Conservation (phyloP, 2,113 vertebrate genomes). For the Rhegmatorhina hoffmannsi region DNA sequence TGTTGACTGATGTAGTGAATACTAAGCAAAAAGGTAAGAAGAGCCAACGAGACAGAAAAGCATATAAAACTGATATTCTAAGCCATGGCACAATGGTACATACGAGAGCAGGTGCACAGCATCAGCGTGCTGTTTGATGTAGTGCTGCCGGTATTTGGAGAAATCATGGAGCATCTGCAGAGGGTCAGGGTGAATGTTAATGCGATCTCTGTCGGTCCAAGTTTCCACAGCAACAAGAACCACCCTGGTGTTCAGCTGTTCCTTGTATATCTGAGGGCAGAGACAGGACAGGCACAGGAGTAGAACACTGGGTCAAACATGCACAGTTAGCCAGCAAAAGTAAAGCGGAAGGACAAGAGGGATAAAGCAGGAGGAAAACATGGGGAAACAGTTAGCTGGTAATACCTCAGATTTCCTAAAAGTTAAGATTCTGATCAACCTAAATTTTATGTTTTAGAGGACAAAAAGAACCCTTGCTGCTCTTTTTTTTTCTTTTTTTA, state of each 20-base stretch:
- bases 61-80: not conserved
- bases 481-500: not conserved
- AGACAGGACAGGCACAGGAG: slow-evolving; percentile 82
- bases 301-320: slow-evolving; percentile 81
- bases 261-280: slow-evolving; percentile 91
- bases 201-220: slow-evolving; percentile 93
- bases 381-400: slow-evolving; percentile 66
- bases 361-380: slow-evolving; percentile 75
- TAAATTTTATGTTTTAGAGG: not conserved
- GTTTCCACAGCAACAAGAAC: slow-evolving; percentile 95
- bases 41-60: not conserved
- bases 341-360: slow-evolving; percentile 71
- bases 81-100: slow-evolving; percentile 25
- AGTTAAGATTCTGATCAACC: not conserved
- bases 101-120: slow-evolving; percentile 95
- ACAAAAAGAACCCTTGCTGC: not conserved
- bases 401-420: not conserved
- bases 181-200: slow-evolving; percentile 86
- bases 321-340: slow-evolving; percentile 73
- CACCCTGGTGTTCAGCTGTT: slow-evolving; percentile 94
- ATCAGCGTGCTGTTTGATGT: slow-evolving; percentile 89
- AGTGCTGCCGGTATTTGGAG: slow-evolving; percentile 91
- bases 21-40: not conserved
- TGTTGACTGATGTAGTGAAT: not conserved
- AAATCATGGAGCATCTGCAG: slow-evolving; percentile 93